Evolutionary conservation across 2,797 vertebrate genomes (phyloP), one percentile per base, ranked within the genome.

Genomic region (Champsocephalus gunnari): DNA sequence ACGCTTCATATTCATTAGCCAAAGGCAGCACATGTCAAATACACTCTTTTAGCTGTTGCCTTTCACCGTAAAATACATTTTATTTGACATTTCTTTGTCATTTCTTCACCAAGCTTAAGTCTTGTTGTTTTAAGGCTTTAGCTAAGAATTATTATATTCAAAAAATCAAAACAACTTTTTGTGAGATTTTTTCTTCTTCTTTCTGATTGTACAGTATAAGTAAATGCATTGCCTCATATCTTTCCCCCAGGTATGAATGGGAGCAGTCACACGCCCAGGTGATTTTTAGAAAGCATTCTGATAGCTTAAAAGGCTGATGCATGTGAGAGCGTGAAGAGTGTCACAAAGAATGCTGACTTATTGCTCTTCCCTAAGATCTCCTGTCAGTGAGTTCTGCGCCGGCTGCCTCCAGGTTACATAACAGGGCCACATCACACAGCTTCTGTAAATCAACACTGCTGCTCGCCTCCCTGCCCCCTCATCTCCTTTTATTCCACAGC

Each of bases 391-490:
- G 59, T 11, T 55, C 47, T 14, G 8, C 13, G 60, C 53, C 12
- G 9, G 57, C 50, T 38, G 53, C 67, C 56, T 71, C 24, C 1
- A 5, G 12, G 81, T 93, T 92, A 89, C 81, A 82, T 88, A 91
- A 93, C 45, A 48, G 75, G 66, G 59, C 73, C 71, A 50, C 73
- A 71, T 85, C 82, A 75, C 71, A 60, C 61, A 67, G 87, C 85
- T 87, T 55, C 79, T 81, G 85, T 87, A 89, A 86, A 80, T 73
- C 90, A 86, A 90, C 87, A 83, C 75, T 19, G 19, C 86, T 45
- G 57, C 17, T 19, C 54, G 60, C 53, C 67, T 12, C 21, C 71
- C 67, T n/a, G 53, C 43, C 73, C 63, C 82, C 77, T 65, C 49
- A 64, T 64, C 74, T 56, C 21, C 79, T 62, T 89, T 89, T 84